phyloP scores from a whole-genome alignment of 2,113 vertebrate species.

The Crotalus tigris region DNA sequence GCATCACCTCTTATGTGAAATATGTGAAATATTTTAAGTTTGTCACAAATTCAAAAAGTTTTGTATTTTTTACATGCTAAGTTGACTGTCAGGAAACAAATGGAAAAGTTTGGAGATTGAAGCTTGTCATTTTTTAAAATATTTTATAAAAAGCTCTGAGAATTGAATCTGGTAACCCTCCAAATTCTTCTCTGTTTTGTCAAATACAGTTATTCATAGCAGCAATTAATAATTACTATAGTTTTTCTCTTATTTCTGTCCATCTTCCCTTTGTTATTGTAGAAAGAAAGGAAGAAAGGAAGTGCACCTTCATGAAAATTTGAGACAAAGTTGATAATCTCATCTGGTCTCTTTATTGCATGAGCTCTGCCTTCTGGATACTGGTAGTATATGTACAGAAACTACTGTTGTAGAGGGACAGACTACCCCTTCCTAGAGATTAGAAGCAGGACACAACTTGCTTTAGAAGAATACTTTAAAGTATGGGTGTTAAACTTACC shows the following conservation, averaged over 20 bases:
- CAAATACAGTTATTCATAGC: neutral
- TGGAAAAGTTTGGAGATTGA: neutral
- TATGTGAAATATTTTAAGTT: neutral
- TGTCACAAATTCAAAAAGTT: neutral
- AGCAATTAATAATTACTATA: neutral
- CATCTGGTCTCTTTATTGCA: neutral
- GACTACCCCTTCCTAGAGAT: neutral
- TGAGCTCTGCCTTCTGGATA: neutral
- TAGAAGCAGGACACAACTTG: neutral
- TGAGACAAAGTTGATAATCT: neutral
- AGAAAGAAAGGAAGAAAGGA: neutral
- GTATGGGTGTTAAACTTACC: neutral
- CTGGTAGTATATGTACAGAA: neutral
- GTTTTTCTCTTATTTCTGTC: neutral
- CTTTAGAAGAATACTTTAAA: neutral
- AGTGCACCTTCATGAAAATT: neutral
- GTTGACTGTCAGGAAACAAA: neutral
- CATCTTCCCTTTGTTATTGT: conserved; percentile 1
- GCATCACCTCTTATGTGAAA: neutral
- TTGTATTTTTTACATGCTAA: neutral
- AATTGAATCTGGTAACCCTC: neutral
- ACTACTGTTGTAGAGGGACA: neutral
- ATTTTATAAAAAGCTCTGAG: neutral
- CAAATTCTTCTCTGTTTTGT: neutral
- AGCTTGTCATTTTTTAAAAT: neutral